A percentile compares a stretch with the other conserved stretches of the same genome.
phyloP scores from a whole-genome alignment of 2,888 invertebrate species.

The Cephonodes hylas region DNA sequence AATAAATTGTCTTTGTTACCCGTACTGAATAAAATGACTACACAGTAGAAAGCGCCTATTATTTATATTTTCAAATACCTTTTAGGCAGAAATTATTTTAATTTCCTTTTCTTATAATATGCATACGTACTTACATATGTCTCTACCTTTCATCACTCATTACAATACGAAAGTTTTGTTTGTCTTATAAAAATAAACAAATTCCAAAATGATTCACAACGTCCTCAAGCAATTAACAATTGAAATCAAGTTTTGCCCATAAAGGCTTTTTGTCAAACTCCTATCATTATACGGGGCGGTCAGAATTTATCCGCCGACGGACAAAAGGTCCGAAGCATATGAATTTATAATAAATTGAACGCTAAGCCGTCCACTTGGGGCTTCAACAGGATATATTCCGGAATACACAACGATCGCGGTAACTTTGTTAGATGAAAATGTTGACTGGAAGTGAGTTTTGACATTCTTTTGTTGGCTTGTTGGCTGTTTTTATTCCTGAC shows the following conservation, averaged over 20 bases:
- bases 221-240: background rate
- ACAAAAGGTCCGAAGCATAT: slow-evolving; percentile 39
- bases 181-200: background rate
- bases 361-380: slow-evolving; percentile 35
- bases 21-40: too few relatives aligned
- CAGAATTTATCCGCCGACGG: slow-evolving; percentile 12
- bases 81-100: too few relatives aligned
- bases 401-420: slow-evolving; percentile 30
- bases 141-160: background rate
- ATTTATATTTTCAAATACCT: too few relatives aligned
- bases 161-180: too few relatives aligned
- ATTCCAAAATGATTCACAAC: background rate
- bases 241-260: background rate
- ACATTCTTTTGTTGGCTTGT: too few relatives aligned
- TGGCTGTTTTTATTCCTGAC: too few relatives aligned
- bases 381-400: slow-evolving; percentile 39
- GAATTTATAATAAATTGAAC: slow-evolving; percentile 55
- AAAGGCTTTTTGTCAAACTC: background rate
- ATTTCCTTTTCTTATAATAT: too few relatives aligned
- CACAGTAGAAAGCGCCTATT: too few relatives aligned
- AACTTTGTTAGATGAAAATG: slow-evolving; percentile 17
- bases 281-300: slow-evolving; percentile 16
- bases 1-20: too few relatives aligned
- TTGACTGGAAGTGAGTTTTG: slow-evolving; percentile 18
- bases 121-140: background rate